Evolutionary conservation across 2,113 vertebrate genomes (phyloP), one percentile per base, ranked within the genome.

Genomic region (Sinosuthora webbiana): DNA sequence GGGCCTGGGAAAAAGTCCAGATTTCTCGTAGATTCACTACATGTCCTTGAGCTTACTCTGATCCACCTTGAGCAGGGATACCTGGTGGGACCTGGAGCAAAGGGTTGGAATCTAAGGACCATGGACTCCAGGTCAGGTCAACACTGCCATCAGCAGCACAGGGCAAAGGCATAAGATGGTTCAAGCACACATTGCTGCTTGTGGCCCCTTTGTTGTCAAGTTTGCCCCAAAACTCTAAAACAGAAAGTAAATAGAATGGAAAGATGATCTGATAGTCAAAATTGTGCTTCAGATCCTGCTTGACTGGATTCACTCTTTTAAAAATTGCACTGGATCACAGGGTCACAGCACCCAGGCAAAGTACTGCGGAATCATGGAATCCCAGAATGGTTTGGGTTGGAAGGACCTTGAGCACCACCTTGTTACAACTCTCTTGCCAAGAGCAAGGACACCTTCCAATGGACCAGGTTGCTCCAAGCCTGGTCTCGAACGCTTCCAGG

Each of bases 61-160:
- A 44, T 47, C 16, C 35, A 15, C 7, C 33, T 77, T 24, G 6
- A 41, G 20, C 11, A 18, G 44, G 10, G 18, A 9, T 11, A 49
- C 9, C 20, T 1, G 5, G 2, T 6, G 27, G 37, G 52, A 49
- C 25, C 44, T 39, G 60, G 59, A 50, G 10, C 10, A n/a, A 86
- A 31, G 28, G 12, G 1, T 8, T 80, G 68, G 14, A 82, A 47
- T 45, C 30, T 11, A 39, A 82, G 45, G 33, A 13, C 35, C 7
- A 0, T 1, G 18, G 25, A 67, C 52, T 2, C 1, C 15, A 56
- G 41, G 28, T 47, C 13, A 50, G 18, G 64, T 25, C 25, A 44
- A 65, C 52, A 6, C 19, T 56, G 28, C 35, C 59, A 24, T 47
- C 30, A 44, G 37, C 44, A 82, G 52, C 63, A n/a, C 45, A 21